Base-by-base conservation (phyloP, 2,888 invertebrate genomes). In the Orthosia gothica region DNA sequence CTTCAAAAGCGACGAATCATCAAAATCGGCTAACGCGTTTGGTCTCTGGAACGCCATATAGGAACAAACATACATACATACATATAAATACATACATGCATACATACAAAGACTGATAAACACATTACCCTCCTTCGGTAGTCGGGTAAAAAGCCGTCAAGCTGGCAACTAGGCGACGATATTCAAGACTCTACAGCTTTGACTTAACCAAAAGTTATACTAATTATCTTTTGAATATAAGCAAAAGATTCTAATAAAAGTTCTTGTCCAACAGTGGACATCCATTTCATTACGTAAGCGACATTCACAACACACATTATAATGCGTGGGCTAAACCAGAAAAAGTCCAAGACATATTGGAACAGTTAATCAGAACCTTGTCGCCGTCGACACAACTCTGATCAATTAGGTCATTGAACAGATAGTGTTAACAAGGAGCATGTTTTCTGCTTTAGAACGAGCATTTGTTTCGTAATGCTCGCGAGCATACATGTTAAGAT, bases 321-420 rank as follows among this genome's bases (percentile, higher is more conserved):
- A 12, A 18, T 20, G 70, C 82, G 79, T 79, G 70, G 79, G 82
- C 18, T 55, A 32, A 62, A 49, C 54, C 59, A 23, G 49, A 67
- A 79, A 82, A 70, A n/a, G 77, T 79, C 26, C 32, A 64, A 64
- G 26, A 62, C n/a, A 20, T 26, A 80, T 70, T 45, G 57, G 54
- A 62, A n/a, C 26, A 13, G 12, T 79, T 75, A 74, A 74, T 65
- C 64, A 47, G 61, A 61, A 74, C n/a, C 57, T 75, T 54, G 58
- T 76, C 54, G 47, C 18, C 32, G 65, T 26, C 75, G 26, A 26
- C 62, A 15, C 58, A 58, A 70, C 61, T 49, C 69, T 63, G 62
- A 76, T 82, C 70, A 79, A 82, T 76, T 79, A 76, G 70, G 70
- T 70, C 76, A 52, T 26, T 58, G 16, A 67, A 26, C 0, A 26